Evolutionary conservation across 2,797 vertebrate genomes (phyloP), one percentile per base, ranked within the genome.

Genomic region (Acipenser ruthenus): DNA sequence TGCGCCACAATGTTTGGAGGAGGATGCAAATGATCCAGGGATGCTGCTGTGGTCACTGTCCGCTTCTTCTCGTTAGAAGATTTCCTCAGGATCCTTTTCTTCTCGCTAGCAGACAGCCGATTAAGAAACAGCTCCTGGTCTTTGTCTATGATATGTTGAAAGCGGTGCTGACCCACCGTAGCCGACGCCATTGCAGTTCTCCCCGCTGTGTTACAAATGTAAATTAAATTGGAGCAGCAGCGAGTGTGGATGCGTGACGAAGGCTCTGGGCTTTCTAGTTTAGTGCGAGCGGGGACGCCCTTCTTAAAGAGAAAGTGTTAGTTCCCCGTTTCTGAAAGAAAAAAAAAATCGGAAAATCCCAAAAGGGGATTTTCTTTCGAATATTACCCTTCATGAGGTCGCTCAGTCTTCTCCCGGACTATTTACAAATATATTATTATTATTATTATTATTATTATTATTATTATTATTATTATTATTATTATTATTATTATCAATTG

Each of bases 111-210:
- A 68, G 70, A 83, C n/a, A 79, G 73, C 70, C 85, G 87, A 64
- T 83, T 78, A 69, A 87, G 66, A 53, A 86, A 82, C 9, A 78
- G 75, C 70, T 80, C 83, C 23, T 84, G 84, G n/a, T 93, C 89
- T 58, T 83, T 71, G 51, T 91, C 88, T 74, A 89, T 75, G 10
- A 80, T 79, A 59, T 87, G 84, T 62, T 76, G 83, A 72, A 73
- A 81, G 50, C 83, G 87, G 77, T 84, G 88, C 78, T 85, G 91
- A 67, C 87, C 60, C 60, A 62, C 72, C 56, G 86, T 83, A 58
- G 72, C 80, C 7, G 86, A 88, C 72, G 90, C 88, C 90, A 91
- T 91, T 64, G 63, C 77, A 13, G 63, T 18, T 65, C 10, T 5
- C 6, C 48, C 60, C 49, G 65, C 13, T 74, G 82, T 80, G 79